Percentiles rank a stretch among this genome's conserved stretches.
These are phyloP conservation scores for Sphaerophoria rueppellii DNA, from an alignment of 2,888 invertebrate species.

Conservation along the genomic window DNA sequence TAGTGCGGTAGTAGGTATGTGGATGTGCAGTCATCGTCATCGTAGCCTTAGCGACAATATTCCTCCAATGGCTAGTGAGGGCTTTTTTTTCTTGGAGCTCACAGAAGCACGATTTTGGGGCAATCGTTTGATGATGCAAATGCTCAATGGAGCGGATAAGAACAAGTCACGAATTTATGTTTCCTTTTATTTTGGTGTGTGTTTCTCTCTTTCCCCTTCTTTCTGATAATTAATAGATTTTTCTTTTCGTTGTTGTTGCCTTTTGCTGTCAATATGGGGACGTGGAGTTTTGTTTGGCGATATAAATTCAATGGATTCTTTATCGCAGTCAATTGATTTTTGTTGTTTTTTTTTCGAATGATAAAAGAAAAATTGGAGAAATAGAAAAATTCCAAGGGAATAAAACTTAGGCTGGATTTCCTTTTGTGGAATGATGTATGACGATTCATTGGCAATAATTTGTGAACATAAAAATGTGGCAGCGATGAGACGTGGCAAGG, in stretches of 20 bases:
- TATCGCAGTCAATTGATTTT: conserved; percentile 56
- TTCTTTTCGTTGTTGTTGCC: neutral
- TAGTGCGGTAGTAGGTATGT: conserved; percentile 14
- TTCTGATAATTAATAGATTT: conserved; percentile 69
- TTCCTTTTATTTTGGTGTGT: conserved; percentile 1
- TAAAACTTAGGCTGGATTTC: conserved; percentile 6
- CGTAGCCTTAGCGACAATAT: neutral
- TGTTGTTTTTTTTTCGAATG: conserved; percentile 2
- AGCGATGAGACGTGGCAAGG: too few relatives aligned
- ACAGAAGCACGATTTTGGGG: conserved; percentile 55
- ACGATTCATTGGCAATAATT: conserved; percentile 37
- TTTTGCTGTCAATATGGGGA: neutral
- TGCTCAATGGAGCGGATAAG: conserved; percentile 71
- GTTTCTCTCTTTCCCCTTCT: conserved; percentile 13
- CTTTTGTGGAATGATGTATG: conserved; percentile 29
- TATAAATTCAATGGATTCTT: conserved; percentile 51
- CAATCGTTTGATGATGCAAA: conserved; percentile 72
- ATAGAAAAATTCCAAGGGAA: neutral
- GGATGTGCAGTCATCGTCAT: neutral
- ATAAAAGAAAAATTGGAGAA: neutral
- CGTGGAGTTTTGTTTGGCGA: conserved; percentile 37
- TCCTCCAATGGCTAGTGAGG: neutral
- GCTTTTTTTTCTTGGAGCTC: conserved; percentile 38
- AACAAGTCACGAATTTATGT: conserved; percentile 70
- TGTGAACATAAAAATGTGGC: conserved; percentile 28